phyloP scores from a whole-genome alignment of 2,888 invertebrate species.

The Acleris holmiana region DNA sequence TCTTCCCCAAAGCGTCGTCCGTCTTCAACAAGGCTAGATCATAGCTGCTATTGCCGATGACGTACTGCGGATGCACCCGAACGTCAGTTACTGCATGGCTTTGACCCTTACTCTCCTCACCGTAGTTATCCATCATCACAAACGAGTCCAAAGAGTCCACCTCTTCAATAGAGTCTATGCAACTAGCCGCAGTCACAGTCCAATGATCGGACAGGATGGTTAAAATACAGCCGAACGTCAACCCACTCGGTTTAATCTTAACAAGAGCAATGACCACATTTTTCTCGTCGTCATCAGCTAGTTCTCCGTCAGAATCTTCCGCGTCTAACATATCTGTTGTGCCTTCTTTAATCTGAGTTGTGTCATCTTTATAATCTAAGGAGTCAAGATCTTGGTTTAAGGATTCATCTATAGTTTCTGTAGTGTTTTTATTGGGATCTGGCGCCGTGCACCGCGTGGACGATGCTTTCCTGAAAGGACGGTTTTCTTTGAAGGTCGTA shows the following conservation, averaged over 20 bases:
- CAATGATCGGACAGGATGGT: constrained; percentile 61
- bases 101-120: constrained; percentile 44
- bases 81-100: constrained; percentile 56
- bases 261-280: constrained; percentile 60
- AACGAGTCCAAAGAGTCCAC: constrained; percentile 65
- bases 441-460: background rate
- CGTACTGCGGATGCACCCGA: constrained; percentile 62
- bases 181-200: constrained; percentile 71
- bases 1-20: constrained; percentile 45
- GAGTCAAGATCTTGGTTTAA: background rate
- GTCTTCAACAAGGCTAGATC: constrained; percentile 64
- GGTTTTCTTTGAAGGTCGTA: background rate
- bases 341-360: no score
- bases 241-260: constrained; percentile 55
- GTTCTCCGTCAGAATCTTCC: constrained; percentile 47
- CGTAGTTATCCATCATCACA: constrained; percentile 61
- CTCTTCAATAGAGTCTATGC: constrained; percentile 68
- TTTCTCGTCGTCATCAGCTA: constrained; percentile 44
- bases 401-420: background rate
- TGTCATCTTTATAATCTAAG: background rate
- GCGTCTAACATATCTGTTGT: constrained; percentile 1
- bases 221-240: constrained; percentile 67
- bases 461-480: no score
- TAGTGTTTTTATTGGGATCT: background rate
- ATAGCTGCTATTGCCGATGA: constrained; percentile 51